Conservation (phyloP, 2,888 invertebrate species). For the Cenopis cana region DNA sequence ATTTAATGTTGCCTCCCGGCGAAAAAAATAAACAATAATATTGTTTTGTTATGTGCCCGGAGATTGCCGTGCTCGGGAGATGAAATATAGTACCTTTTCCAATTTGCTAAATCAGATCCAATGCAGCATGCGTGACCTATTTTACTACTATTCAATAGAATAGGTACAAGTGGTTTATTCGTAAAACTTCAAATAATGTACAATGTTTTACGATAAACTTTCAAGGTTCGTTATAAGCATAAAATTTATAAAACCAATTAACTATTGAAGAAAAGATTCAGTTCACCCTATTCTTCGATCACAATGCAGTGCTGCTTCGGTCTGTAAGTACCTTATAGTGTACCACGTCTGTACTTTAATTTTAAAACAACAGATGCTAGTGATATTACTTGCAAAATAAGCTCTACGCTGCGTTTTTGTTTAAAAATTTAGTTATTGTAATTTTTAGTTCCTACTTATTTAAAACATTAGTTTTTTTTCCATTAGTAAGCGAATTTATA, state of each 20-base stretch:
- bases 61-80: no score
- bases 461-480: conserved; percentile 6
- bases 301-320: conserved; percentile 6
- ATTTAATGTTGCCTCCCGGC: no score
- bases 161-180: no score
- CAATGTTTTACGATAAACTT: background rate
- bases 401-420: conserved; percentile 9
- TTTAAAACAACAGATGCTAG: conserved; percentile 40
- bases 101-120: background rate
- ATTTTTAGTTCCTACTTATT: no score
- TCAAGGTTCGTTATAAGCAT: no score
- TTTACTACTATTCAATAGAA: no score
- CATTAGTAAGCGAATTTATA: background rate
- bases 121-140: background rate
- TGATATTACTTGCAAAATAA: conserved; percentile 40
- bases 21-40: no score
- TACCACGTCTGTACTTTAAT: conserved; percentile 36
- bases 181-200: background rate
- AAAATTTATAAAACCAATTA: no score
- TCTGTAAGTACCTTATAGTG: no score
- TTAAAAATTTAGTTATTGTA: conserved; percentile 9
- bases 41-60: no score
- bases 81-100: background rate
- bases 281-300: background rate
- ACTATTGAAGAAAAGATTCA: background rate